phyloP scores from a whole-genome alignment of 2,797 vertebrate genomes.

The Schizopygopsis pylzovi region DNA sequence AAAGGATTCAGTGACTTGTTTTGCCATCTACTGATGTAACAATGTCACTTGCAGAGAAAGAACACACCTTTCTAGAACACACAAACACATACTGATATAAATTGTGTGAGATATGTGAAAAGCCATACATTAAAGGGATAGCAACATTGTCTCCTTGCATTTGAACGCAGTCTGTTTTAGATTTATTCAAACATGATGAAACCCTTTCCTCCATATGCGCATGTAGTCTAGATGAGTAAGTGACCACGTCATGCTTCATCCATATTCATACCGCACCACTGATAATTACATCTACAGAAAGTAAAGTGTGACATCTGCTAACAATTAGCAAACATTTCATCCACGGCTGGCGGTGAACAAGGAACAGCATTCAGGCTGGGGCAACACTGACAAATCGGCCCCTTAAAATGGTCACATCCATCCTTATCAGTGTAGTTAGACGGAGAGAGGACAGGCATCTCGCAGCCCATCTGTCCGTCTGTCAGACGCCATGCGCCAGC shows the following conservation, averaged over 20 bases:
- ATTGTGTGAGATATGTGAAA: neutral
- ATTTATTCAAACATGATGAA: constrained; percentile 2
- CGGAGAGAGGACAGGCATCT: constrained; percentile 65
- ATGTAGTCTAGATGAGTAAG: constrained; percentile 27
- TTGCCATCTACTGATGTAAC: neutral
- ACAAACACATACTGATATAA: neutral
- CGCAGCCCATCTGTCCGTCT: constrained; percentile 73
- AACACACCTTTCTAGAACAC: neutral
- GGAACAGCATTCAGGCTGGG: constrained; percentile 39
- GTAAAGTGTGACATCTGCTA: constrained; percentile 67
- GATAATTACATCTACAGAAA: constrained; percentile 51
- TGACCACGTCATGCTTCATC: constrained; percentile 41
- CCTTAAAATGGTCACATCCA: constrained; percentile 72
- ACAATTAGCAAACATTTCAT: constrained; percentile 67
- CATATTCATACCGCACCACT: constrained; percentile 24
- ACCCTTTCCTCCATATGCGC: constrained; percentile 16
- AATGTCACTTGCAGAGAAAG: neutral
- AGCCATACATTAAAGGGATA: neutral
- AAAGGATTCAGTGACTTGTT: neutral
- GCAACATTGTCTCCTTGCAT: neutral
- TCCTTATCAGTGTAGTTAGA: constrained; percentile 68
- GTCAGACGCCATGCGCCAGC: constrained; percentile 73
- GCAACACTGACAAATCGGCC: constrained; percentile 69
- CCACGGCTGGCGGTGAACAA: constrained; percentile 53
- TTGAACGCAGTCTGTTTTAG: neutral